Conservation (phyloP, 2,888 invertebrate genomes). For the Polydrusus tereticollis region DNA sequence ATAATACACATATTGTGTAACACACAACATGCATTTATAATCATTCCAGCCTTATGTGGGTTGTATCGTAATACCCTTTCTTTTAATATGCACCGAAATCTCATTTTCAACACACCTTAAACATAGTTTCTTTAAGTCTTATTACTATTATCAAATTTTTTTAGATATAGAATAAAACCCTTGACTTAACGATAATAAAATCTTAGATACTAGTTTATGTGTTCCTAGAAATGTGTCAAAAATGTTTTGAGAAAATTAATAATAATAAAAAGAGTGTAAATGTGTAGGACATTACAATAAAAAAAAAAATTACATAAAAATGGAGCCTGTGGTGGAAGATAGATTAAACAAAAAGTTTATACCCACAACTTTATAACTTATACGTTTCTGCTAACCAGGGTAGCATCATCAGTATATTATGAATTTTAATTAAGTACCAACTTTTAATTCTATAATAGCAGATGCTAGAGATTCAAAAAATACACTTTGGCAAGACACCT, state of each 20-base stretch:
- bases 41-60: constrained; percentile 26
- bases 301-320: background rate
- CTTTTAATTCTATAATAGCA: background rate
- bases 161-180: background rate
- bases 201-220: background rate
- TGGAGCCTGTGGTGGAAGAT: background rate
- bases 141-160: background rate
- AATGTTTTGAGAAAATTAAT: background rate
- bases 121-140: background rate
- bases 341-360: background rate
- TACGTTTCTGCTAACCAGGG: background rate
- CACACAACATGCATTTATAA: constrained; percentile 37
- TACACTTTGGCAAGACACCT: background rate
- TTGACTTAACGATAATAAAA: background rate
- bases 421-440: background rate
- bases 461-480: background rate
- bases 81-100: constrained; percentile 41
- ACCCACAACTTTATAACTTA: background rate
- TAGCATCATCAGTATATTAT: background rate
- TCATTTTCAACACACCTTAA: constrained; percentile 36
- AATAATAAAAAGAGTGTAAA: background rate
- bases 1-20: constrained; percentile 43
- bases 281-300: background rate
- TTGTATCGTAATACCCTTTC: constrained; percentile 27
- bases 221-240: background rate